phyloP scores from a whole-genome alignment of 2,888 invertebrate genomes.

The Tipula confusa region DNA sequence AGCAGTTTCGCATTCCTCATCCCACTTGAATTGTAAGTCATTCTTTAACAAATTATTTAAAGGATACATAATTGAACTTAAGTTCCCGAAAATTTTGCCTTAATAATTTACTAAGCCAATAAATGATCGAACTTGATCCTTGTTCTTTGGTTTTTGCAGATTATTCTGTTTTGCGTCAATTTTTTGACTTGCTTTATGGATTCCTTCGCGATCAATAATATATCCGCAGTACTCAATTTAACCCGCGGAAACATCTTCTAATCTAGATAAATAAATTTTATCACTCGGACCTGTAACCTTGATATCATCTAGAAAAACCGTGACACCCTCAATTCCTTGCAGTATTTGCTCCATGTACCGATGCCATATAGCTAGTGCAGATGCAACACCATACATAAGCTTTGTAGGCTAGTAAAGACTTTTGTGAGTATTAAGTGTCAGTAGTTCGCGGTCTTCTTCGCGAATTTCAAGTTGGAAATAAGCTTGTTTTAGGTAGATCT shows the following conservation, averaged over 20 bases:
- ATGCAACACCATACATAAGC: slow-evolving; percentile 39
- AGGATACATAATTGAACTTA: no score
- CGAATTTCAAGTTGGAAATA: slow-evolving; percentile 44
- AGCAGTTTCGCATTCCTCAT: no score
- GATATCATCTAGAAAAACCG: slow-evolving; percentile 36
- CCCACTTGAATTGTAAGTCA: no score
- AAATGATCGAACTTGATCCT: no score
- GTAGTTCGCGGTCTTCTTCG: slow-evolving; percentile 39
- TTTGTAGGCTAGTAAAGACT: slow-evolving; percentile 42
- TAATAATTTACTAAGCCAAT: no score
- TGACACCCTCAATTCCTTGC: slow-evolving; percentile 35
- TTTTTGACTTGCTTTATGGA: no score
- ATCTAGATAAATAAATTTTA: neutral
- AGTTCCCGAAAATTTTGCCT: no score
- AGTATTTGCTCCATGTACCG: neutral
- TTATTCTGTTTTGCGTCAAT: no score
- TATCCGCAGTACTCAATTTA: no score
- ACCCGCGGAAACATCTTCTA: neutral
- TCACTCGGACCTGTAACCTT: neutral
- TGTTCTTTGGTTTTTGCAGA: no score
- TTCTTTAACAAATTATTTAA: no score
- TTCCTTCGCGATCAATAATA: no score
- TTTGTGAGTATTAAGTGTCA: slow-evolving; percentile 43
- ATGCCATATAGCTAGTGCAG: neutral
- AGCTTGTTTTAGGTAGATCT: slow-evolving; percentile 42